Percentiles rank a stretch among this genome's conserved stretches.
phyloP scores from a whole-genome alignment of 2,797 vertebrate genomes.

The Phataginus tricuspis region DNA sequence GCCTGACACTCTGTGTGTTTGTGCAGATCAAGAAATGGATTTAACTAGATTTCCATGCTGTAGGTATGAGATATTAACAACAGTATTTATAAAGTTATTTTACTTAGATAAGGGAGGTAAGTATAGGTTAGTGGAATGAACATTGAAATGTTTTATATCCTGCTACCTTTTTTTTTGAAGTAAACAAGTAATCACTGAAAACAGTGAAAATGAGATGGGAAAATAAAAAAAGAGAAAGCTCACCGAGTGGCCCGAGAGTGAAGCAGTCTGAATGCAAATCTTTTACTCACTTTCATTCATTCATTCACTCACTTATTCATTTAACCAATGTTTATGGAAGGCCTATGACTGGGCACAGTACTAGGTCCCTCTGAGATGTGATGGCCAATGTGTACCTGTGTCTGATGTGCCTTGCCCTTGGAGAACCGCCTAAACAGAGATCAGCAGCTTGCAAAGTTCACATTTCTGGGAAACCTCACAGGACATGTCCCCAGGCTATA shows the following conservation, averaged over 20 bases:
- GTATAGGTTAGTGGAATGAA: background rate
- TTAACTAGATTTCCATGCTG: constrained; percentile 5
- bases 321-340: background rate
- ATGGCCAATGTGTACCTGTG: background rate
- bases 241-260: background rate
- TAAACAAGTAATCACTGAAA: background rate
- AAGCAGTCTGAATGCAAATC: background rate
- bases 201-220: background rate
- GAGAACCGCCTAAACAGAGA: background rate
- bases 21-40: background rate
- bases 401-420: background rate
- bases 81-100: background rate
- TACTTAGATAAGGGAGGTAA: background rate
- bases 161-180: background rate
- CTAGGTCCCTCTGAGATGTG: background rate
- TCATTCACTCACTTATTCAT: background rate
- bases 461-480: background rate
- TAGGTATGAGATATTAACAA: background rate
- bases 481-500: background rate
- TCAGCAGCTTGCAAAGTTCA: background rate
- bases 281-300: background rate
- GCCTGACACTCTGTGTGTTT: background rate
- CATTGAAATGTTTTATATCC: background rate
- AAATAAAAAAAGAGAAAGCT: background rate
- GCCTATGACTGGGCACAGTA: background rate